Base-by-base conservation (phyloP, 1,140 invertebrate genomes). In the Lordiphosa stackelbergi region DNA sequence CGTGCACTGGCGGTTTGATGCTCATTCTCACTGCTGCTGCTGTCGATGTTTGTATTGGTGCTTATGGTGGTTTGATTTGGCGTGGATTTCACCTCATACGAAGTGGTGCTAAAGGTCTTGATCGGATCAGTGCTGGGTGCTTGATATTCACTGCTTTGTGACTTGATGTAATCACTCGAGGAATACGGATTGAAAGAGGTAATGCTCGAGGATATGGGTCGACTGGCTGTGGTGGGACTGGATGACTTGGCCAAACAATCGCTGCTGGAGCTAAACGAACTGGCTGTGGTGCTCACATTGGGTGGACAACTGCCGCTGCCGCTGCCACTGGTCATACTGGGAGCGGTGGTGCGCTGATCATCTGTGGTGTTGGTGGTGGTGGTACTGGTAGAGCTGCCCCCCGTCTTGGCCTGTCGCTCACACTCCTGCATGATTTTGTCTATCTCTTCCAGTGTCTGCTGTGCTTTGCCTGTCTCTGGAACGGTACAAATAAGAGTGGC, bases 31-130 rank as follows among this genome's bases (percentile, higher is more conserved):
- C 38, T 59, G 41, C 63, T 71, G n/a, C 43, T 68, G 43, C 65
- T 66, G 43, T 45, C 74, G 58, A 54, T 79, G 28, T 41, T 72
- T 11, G 53, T 77, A 55, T 38, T 48, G 11, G 37, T 68, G 62
- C 31, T 62, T 22, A 64, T 74, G 49, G 69, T 72, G 65, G 75
- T 86, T 45, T 66, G 62, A 51, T 74, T 73, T 13, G 74, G 62
- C 43, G 77, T 86, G 53, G 86, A 85, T 52, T 68, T 62, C 41
- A 69, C 81, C 52, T 87, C 86, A 41, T 87, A 87, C 7, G 86
- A 87, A 53, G 86, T 87, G 58, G 86, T 86, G 81, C 86, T 87
- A 47, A 85, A 87, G 19, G 86, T 86, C 73, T 87, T 87, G 59
- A 87, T 87, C 36, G 79, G 81, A 73, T 87, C 86, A n/a, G 86